Evolutionary conservation across 2,888 invertebrate genomes (phyloP).

Genomic region (Branchinecta sandiegonensis): DNA sequence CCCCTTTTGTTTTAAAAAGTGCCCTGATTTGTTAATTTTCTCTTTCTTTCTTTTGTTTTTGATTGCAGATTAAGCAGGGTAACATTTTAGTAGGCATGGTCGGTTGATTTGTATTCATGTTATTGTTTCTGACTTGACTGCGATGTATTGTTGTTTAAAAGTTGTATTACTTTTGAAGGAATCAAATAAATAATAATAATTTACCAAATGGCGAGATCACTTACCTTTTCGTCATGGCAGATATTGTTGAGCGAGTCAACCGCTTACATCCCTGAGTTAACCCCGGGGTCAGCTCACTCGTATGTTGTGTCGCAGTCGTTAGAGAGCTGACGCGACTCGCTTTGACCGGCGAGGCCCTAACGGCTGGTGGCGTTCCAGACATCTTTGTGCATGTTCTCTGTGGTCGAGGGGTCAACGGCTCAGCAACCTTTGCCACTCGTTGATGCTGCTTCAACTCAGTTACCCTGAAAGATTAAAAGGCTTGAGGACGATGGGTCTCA

Average conservation of each 20-base stretch:
- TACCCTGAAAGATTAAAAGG: background rate
- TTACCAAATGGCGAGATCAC: background rate
- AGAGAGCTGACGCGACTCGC: conserved; percentile 18
- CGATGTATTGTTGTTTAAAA: too few species aligned
- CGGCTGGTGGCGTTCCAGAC: background rate
- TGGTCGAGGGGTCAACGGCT: conserved; percentile 15
- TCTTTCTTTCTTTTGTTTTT: too few species aligned
- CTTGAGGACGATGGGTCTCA: too few species aligned
- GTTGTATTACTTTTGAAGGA: background rate
- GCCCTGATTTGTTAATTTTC: too few species aligned
- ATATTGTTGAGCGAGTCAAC: conserved; percentile 16
- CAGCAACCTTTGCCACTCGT: background rate
- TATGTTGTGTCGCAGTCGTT: background rate
- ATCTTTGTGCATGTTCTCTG: background rate
- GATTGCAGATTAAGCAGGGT: too few species aligned
- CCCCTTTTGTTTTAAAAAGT: too few species aligned
- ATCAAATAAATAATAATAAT: background rate
- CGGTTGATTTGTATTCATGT: too few species aligned
- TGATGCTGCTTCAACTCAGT: background rate
- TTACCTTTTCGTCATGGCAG: conserved; percentile 19
- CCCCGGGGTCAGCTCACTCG: background rate
- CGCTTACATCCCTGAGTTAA: background rate
- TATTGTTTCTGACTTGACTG: too few species aligned
- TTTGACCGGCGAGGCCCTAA: conserved; percentile 18
- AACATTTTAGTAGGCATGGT: too few species aligned